Conservation (phyloP, 1,140 invertebrate species). For the Glomeris maerens region DNA sequence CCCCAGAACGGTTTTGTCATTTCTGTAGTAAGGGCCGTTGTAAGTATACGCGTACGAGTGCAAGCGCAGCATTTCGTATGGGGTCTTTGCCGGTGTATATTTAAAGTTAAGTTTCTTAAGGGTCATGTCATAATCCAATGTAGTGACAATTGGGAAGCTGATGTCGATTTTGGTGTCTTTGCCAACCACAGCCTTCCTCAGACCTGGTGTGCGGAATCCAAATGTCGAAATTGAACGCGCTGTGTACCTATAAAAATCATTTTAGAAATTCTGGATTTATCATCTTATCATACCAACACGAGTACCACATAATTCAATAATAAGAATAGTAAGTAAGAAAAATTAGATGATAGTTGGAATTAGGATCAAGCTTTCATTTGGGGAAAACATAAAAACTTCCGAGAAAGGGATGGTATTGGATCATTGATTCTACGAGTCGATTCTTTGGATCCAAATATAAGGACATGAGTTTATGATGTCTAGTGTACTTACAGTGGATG, state of each 20-base stretch:
- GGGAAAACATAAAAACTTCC: too few relatives aligned
- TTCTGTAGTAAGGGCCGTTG: not conserved
- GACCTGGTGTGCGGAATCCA: not conserved
- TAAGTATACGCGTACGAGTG: not conserved
- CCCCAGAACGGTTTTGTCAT: not conserved
- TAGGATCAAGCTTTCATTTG: too few relatives aligned
- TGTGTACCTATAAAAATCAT: not conserved
- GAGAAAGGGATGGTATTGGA: too few relatives aligned
- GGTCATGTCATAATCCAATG: not conserved
- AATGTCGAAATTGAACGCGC: not conserved
- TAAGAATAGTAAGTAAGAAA: too few relatives aligned
- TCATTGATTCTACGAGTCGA: too few relatives aligned
- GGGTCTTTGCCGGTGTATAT: not conserved
- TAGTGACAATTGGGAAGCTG: not conserved
- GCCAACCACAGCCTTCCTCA: not conserved
- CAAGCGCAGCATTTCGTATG: slow-evolving; percentile 3
- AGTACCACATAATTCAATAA: not conserved
- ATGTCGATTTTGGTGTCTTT: not conserved
- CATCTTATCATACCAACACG: not conserved
- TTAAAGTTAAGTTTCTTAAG: slow-evolving; percentile 3
- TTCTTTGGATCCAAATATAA: too few relatives aligned
- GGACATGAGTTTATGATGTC: too few relatives aligned
- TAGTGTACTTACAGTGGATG: slow-evolving; percentile 15
- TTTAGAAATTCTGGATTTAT: too few relatives aligned
- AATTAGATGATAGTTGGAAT: too few relatives aligned